Base-by-base conservation (phyloP, 1,140 invertebrate species). In the Pinna nobilis region DNA sequence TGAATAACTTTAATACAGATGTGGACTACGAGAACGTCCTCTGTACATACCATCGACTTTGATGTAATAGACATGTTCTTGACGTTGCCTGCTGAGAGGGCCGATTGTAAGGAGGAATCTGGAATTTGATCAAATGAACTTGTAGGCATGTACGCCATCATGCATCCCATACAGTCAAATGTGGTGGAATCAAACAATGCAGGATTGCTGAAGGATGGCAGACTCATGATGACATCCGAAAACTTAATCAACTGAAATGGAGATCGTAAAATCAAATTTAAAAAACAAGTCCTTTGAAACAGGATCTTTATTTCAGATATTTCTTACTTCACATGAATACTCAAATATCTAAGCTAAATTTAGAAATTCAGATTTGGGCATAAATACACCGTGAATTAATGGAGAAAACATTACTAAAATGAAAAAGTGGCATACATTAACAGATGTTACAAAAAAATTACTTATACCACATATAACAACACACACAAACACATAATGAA, bases 91-190 rank as follows among this genome's bases (percentile, higher is more conserved):
- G 47, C 23, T 23, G 66, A 55, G 9, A 75, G 18, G 35, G 73
- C 73, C 11, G 35, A 32, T n/a, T 37, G 44, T 20, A 75, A 30
- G 6, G 50, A 18, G 9, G 50, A n/a, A 18, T 51, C 20, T 4
- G 73, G 73, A n/a, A 75, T 70, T 3, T 20, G 28, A 35, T 60
- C 67, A 60, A 75, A 75, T 3, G 66, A 63, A 7, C 44, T 37
- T 53, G 39, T 65, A 20, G 60, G 60, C n/a, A 70, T 50, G 60
- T 60, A 75, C 18, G 67, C 23, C 33, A 75, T 49, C 51, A 75
- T 57, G 25, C 66, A 68, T 41, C 73, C 66, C 18, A 70, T 75
- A 41, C 67, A 70, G 15, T 69, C 73, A 5, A 75, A 15, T 37
- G 37, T 75, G 25, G 30, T 28, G 1, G 57, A 13, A 30, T 75